Conservation (phyloP, 1,140 invertebrate species). For the Musca domestica region DNA sequence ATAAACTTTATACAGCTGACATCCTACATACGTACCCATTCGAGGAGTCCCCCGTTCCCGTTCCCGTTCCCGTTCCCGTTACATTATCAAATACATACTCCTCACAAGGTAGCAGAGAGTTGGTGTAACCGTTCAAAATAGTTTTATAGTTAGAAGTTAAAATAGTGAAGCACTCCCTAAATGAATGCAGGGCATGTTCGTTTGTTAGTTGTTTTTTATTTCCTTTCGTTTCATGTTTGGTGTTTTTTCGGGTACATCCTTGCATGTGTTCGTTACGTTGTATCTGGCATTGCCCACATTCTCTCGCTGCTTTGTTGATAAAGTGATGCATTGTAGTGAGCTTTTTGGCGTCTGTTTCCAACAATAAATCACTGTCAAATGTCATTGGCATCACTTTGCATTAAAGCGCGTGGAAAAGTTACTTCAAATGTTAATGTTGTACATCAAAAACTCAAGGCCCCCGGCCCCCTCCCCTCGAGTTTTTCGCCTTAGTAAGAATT, state of each 20-base stretch:
- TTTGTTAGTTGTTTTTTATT: not conserved
- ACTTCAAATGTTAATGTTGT: not conserved
- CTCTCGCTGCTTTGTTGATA: not conserved
- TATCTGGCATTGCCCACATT: too few relatives aligned
- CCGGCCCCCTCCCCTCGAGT: too few relatives aligned
- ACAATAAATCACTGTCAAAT: conserved; percentile 54
- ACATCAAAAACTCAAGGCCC: too few relatives aligned
- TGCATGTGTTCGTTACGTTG: too few relatives aligned
- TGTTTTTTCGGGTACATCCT: not conserved
- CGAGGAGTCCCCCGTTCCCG: too few relatives aligned
- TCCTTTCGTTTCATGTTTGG: not conserved
- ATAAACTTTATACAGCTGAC: too few relatives aligned
- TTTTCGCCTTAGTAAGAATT: too few relatives aligned
- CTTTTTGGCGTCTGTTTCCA: conserved; percentile 22
- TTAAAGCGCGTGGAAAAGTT: conserved; percentile 21
- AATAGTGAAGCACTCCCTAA: not conserved
- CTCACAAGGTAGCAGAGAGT: too few relatives aligned
- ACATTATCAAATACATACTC: too few relatives aligned
- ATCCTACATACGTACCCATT: too few relatives aligned
- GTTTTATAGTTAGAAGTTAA: not conserved
- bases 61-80: too few relatives aligned
- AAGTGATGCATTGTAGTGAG: conserved; percentile 17
- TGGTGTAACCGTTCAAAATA: too few relatives aligned
- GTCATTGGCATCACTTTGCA: conserved; percentile 44
- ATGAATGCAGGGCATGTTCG: not conserved